Evolutionary conservation across 2,113 vertebrate species (phyloP).

Genomic region (Asarcornis scutulata): DNA sequence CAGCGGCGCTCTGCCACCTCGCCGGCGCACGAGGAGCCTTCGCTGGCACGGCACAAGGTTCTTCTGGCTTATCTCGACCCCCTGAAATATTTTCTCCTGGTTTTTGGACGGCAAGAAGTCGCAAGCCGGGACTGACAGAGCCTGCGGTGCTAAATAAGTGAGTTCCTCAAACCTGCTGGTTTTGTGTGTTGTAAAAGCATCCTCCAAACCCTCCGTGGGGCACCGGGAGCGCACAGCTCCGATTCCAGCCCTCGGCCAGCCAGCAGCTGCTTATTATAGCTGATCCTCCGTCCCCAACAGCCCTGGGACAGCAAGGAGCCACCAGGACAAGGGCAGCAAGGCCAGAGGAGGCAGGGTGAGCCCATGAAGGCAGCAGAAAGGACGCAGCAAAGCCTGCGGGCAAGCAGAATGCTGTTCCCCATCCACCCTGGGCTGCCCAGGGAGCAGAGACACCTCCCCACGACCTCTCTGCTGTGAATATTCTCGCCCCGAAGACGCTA

Average conservation of each 20-base stretch:
- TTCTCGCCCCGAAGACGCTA: background rate
- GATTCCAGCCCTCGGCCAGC: background rate
- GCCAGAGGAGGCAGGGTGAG: background rate
- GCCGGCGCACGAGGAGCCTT: background rate
- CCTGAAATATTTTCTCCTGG: background rate
- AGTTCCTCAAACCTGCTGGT: background rate
- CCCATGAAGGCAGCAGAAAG: rapidly evolving
- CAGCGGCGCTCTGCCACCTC: background rate
- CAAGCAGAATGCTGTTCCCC: background rate
- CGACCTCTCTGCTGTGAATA: background rate
- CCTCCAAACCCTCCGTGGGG: background rate
- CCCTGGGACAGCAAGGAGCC: background rate
- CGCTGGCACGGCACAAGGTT: background rate
- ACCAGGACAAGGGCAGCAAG: background rate
- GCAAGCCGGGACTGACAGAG: background rate
- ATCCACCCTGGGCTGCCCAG: background rate
- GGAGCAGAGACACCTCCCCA: background rate
- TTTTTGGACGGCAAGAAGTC: background rate
- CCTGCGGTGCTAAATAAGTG: rapidly evolving
- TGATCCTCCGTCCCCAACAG: rapidly evolving
- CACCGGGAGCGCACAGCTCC: background rate
- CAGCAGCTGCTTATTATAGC: rapidly evolving
- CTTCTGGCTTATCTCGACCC: background rate
- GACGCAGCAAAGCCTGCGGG: background rate
- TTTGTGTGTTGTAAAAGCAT: background rate